A percentile compares a stretch with the other conserved stretches of the same genome.
These are phyloP conservation scores for Grantiella picta DNA, from an alignment of 2,113 vertebrate species.

Conservation along the genomic window DNA sequence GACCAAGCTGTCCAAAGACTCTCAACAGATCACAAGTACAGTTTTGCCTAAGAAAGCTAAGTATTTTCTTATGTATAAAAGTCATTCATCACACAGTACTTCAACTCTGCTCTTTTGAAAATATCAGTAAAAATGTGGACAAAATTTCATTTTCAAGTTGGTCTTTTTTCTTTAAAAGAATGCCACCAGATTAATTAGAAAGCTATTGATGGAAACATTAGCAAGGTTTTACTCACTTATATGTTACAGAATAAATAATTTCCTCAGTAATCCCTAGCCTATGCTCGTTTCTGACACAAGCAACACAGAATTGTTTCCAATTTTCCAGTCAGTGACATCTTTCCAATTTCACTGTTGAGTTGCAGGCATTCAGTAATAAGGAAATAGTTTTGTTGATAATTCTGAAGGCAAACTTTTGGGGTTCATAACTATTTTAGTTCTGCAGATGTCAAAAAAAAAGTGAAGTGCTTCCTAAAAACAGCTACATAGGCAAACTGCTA, in stretches of 20 bases:
- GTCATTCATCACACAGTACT: background rate
- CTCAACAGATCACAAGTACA: background rate
- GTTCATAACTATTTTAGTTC: background rate
- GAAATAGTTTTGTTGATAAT: background rate
- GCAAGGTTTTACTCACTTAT: background rate
- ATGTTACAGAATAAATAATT: background rate
- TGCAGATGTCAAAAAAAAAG: background rate
- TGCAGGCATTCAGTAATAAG: background rate
- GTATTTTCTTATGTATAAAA: background rate
- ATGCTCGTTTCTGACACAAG: background rate
- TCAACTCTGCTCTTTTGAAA: background rate
- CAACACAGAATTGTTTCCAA: background rate
- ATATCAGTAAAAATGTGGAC: background rate
- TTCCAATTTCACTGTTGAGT: background rate
- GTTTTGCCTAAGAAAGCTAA: background rate
- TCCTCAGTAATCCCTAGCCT: background rate
- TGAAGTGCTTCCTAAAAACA: background rate
- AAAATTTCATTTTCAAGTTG: background rate
- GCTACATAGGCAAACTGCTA: background rate
- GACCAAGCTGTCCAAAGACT: background rate
- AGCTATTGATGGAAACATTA: background rate
- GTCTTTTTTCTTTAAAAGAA: background rate
- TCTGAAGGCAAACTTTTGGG: background rate
- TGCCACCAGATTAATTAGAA: background rate
- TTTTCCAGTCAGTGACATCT: background rate